A percentile compares a stretch with the other conserved stretches of the same genome.
Conservation (phyloP, 2,797 vertebrate genomes). For the Xenops minutus region DNA sequence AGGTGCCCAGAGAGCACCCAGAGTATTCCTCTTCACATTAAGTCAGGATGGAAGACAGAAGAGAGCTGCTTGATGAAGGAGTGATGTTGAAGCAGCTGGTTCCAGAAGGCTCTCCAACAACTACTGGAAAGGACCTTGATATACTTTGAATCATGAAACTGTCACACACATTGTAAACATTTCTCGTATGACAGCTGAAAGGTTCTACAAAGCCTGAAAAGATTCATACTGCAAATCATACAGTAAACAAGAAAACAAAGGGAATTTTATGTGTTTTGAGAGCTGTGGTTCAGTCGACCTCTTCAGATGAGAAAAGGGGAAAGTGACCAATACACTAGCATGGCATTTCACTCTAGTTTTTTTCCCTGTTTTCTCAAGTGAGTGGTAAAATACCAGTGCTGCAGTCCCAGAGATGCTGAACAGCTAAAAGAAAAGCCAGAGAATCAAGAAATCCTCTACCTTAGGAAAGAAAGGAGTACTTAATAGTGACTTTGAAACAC, state of each 20-base stretch:
- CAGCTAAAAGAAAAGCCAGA: neutral
- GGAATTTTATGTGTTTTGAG: neutral
- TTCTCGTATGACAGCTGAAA: neutral
- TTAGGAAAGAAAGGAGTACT: neutral
- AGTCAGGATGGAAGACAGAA: neutral
- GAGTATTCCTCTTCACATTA: neutral
- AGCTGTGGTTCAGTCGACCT: neutral
- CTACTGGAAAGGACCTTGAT: neutral
- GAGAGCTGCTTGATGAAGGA: neutral
- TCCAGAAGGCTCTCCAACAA: neutral
- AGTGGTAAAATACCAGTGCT: neutral
- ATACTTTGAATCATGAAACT: neutral
- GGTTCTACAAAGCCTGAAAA: neutral
- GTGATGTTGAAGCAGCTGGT: neutral
- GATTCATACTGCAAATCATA: neutral
- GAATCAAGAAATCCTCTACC: neutral
- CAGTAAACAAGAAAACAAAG: neutral
- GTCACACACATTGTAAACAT: neutral
- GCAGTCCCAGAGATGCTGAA: neutral
- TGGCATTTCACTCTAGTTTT: neutral
- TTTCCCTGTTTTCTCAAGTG: neutral
- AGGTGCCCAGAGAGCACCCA: neutral
- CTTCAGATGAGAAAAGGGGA: neutral
- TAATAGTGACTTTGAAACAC: slow-evolving; percentile 30
- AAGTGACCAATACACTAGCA: neutral